These are phyloP conservation scores for Lasioglossum zephyrum DNA, from an alignment of 2,888 invertebrate genomes.

Conservation along the genomic window DNA sequence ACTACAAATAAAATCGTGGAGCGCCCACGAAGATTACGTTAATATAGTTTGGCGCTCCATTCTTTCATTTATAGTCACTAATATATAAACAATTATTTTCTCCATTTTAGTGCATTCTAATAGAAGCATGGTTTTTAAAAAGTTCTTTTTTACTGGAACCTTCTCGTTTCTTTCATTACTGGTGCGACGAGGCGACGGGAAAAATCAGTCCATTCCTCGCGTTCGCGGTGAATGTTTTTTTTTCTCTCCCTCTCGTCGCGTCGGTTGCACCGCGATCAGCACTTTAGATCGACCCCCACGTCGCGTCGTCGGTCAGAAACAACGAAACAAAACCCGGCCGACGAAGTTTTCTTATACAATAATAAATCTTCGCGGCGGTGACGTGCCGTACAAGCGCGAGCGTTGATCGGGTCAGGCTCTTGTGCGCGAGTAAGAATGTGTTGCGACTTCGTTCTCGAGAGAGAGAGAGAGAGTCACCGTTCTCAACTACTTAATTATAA, in stretches of 20 bases:
- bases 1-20: no score
- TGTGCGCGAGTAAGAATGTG: conserved; percentile 28
- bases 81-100: no score
- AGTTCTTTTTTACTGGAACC: not conserved
- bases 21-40: no score
- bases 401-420: conserved; percentile 16
- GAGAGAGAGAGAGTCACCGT: no score
- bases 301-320: conserved; percentile 26
- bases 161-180: not conserved
- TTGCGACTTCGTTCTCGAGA: conserved; percentile 40
- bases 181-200: not conserved
- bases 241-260: not conserved
- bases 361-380: conserved; percentile 40
- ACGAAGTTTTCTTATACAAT: conserved; percentile 37
- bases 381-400: conserved; percentile 17
- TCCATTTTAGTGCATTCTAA: no score
- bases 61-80: no score
- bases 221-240: conserved; percentile 12
- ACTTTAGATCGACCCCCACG: conserved; percentile 3
- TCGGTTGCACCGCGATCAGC: conserved; percentile 13
- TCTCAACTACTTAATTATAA: conserved; percentile 54
- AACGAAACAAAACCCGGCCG: conserved; percentile 31
- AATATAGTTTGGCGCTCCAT: no score
- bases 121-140: no score
- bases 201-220: conserved; percentile 7